Evolutionary conservation across 2,888 invertebrate species (phyloP).

Genomic region (Himalopsyche anomala): DNA sequence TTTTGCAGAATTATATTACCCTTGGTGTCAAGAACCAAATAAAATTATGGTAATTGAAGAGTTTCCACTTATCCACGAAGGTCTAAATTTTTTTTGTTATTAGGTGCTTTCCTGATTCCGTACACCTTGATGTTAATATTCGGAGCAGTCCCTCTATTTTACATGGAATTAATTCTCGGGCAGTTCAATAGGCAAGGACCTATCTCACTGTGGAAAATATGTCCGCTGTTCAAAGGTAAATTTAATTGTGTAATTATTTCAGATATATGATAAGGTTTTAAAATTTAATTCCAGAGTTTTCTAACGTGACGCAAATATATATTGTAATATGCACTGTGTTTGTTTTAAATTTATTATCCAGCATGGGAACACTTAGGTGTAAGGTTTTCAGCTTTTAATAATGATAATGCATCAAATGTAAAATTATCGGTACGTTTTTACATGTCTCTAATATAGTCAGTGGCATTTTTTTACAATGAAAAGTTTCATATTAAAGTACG

Average conservation of each 20-base stretch:
- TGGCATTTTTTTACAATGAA: not conserved
- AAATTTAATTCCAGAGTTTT: too few relatives aligned
- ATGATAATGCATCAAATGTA: not conserved
- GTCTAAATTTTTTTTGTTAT: constrained; percentile 62
- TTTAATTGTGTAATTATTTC: not conserved
- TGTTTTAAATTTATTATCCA: too few relatives aligned
- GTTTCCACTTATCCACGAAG: not conserved
- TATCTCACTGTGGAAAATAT: constrained; percentile 88
- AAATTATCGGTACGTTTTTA: not conserved
- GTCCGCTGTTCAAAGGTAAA: constrained; percentile 88
- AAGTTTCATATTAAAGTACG: not conserved
- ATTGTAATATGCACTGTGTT: too few relatives aligned
- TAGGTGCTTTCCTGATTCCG: constrained; percentile 86
- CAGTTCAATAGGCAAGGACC: constrained; percentile 88
- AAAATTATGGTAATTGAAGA: too few relatives aligned
- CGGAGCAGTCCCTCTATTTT: constrained; percentile 86
- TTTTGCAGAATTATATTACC: too few relatives aligned
- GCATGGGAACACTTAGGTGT: too few relatives aligned
- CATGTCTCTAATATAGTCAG: not conserved
- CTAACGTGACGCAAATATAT: too few relatives aligned
- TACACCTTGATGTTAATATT: constrained; percentile 86
- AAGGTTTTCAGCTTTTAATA: not conserved
- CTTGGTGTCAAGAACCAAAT: too few relatives aligned
- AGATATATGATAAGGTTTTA: not conserved
- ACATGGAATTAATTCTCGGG: constrained; percentile 87